phyloP scores from a whole-genome alignment of 1,140 invertebrate genomes.

The Aphidius gifuensis region DNA sequence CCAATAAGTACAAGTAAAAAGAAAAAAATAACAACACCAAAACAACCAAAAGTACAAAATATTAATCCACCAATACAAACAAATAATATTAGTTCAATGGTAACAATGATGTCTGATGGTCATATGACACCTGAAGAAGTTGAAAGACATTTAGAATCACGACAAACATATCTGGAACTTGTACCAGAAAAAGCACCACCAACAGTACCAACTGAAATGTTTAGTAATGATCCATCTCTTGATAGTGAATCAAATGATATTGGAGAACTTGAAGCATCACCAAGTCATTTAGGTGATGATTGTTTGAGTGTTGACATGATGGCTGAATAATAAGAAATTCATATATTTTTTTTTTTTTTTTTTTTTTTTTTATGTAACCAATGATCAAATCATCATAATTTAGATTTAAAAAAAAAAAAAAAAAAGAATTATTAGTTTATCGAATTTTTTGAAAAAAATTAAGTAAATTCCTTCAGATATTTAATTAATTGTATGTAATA shows the following conservation, averaged over 20 bases:
- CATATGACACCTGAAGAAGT: slow-evolving; percentile 90
- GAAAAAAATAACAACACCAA: slow-evolving; percentile 48
- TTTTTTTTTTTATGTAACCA: no score
- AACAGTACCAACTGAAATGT: slow-evolving; percentile 88
- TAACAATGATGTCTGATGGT: slow-evolving; percentile 64
- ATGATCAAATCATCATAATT: no score
- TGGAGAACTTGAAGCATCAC: slow-evolving; percentile 72
- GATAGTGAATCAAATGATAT: slow-evolving; percentile 81
- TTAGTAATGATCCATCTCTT: slow-evolving; percentile 84
- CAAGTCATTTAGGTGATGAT: slow-evolving; percentile 68
- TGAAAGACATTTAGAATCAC: slow-evolving; percentile 82
- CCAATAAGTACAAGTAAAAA: slow-evolving; percentile 52
- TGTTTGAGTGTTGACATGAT: slow-evolving; percentile 65
- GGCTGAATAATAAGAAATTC: slow-evolving; percentile 40
- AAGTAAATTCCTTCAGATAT: no score
- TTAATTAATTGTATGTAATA: no score
- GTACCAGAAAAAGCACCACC: slow-evolving; percentile 80
- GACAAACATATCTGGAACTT: slow-evolving; percentile 77
- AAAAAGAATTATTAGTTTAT: no score
- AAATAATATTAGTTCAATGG: slow-evolving; percentile 43
- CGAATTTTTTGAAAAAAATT: no score
- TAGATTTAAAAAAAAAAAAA: no score
- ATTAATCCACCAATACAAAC: slow-evolving; percentile 36
- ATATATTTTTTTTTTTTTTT: no score
- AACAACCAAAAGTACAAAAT: slow-evolving; percentile 45